Evolutionary conservation across 2,113 vertebrate genomes (phyloP).

Genomic region (Acanthochromis polyacanthus): DNA sequence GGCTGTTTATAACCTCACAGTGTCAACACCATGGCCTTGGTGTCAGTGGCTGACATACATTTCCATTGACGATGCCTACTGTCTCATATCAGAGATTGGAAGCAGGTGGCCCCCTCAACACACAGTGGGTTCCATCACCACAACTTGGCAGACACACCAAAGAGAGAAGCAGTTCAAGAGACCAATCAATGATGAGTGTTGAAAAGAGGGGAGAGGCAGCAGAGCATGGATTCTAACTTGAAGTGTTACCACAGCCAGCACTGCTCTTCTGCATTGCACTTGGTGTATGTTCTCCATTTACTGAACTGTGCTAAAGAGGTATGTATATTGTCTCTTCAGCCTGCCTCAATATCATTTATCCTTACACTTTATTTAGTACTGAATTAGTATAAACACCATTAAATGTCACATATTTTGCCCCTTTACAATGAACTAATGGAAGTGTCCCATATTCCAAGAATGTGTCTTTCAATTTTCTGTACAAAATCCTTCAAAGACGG

Average conservation of each 20-base stretch:
- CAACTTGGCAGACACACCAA: constrained; percentile 59
- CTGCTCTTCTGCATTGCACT: constrained; percentile 26
- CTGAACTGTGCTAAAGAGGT: constrained; percentile 27
- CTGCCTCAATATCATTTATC: neutral
- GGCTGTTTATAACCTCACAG: constrained; percentile 56
- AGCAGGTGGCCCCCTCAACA: constrained; percentile 62
- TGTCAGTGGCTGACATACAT: constrained; percentile 55
- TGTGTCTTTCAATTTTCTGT: too few species aligned
- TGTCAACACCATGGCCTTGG: constrained; percentile 55
- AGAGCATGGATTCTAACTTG: constrained; percentile 8
- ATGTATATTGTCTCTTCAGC: neutral
- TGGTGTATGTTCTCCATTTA: constrained; percentile 3
- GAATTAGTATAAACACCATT: neutral
- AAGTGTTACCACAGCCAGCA: constrained; percentile 35
- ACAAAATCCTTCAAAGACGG: too few species aligned
- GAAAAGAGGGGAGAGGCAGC: constrained; percentile 50
- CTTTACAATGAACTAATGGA: too few species aligned
- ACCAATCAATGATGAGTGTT: constrained; percentile 50
- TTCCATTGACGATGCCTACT: constrained; percentile 54
- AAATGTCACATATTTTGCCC: too few species aligned
- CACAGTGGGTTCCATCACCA: constrained; percentile 39
- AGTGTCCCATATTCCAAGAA: too few species aligned
- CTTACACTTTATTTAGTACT: neutral
- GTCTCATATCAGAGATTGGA: constrained; percentile 63
- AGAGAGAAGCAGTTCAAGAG: constrained; percentile 47